phyloP scores from a whole-genome alignment of 2,113 vertebrate genomes.

The Rhadina sibilatrix region DNA sequence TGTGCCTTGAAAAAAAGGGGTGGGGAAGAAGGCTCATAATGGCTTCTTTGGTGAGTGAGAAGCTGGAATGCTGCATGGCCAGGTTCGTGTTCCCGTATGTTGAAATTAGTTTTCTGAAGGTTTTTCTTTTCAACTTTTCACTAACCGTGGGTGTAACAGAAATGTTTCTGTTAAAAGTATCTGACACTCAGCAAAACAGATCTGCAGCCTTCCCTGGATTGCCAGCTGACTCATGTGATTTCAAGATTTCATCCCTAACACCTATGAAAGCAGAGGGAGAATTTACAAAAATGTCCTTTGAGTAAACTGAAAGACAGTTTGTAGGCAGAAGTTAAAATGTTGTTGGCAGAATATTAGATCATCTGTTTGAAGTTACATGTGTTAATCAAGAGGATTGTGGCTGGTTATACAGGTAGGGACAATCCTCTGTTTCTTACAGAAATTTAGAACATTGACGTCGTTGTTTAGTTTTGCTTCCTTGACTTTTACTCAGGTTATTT shows the following conservation, averaged over 20 bases:
- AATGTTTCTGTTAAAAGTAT: background rate
- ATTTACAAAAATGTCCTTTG: background rate
- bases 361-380: background rate
- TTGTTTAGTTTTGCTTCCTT: background rate
- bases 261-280: background rate
- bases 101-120: background rate
- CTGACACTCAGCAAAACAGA: background rate
- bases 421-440: background rate
- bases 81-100: rapidly evolving
- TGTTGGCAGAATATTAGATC: background rate
- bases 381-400: background rate
- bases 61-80: background rate
- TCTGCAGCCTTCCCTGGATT: background rate
- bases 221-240: background rate
- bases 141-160: background rate
- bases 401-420: background rate
- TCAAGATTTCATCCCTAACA: background rate
- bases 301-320: background rate
- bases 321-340: background rate
- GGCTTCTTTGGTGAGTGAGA: background rate
- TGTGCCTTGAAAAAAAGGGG: background rate
- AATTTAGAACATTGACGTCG: background rate
- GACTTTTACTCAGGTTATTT: background rate
- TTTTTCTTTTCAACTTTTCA: background rate
- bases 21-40: background rate